Percentiles rank a stretch among this genome's conserved stretches.
These are phyloP conservation scores for Pan troglodytes DNA, from an alignment of 2,113 vertebrate species.

Conservation along the genomic window NHGRI_mPanTro3-v2.1_pri NC_086015.1:27836001-27836500, in stretches of 20 bases:
- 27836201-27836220: not conserved
- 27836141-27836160: not conserved
- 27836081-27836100: not conserved
- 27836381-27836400: no score
- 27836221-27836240: not conserved
- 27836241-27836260: not conserved
- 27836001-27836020: not conserved
- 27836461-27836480: no score
- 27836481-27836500: no score
- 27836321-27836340: not conserved
- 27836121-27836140: not conserved
- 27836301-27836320: not conserved
- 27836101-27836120: not conserved
- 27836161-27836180: not conserved
- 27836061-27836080: not conserved
- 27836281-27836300: not conserved
- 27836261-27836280: not conserved
- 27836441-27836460: no score
- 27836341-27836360: not conserved
- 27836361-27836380: not conserved
- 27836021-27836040: not conserved
- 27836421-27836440: no score
- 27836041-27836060: not conserved
- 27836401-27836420: no score
- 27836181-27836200: not conserved